Evolutionary conservation across 2,797 vertebrate genomes (phyloP).

Genomic region (Lagocephalus sceleratus): DNA sequence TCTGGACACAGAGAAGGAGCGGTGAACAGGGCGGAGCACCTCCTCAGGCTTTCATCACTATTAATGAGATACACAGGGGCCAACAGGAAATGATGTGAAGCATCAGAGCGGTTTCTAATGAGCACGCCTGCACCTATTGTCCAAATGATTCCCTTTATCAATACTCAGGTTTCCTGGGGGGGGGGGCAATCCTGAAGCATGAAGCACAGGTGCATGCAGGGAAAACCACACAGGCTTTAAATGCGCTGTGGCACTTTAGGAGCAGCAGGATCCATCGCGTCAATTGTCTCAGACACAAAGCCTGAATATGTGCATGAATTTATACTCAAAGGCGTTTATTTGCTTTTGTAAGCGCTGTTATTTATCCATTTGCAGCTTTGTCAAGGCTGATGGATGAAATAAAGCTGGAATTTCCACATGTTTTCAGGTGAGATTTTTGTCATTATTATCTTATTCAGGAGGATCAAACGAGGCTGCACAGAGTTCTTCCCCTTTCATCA

Average conservation of each 20-base stretch:
- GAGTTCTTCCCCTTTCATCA: no score
- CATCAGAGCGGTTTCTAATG: no score
- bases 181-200: neutral
- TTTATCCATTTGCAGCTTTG: neutral
- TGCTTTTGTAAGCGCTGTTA: neutral
- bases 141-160: neutral
- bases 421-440: neutral
- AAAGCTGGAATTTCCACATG: neutral
- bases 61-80: neutral
- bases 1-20: slow-evolving; percentile 61
- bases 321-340: neutral
- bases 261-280: no score
- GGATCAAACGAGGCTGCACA: neutral
- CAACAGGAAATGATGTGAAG: no score
- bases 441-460: neutral
- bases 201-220: neutral
- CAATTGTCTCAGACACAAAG: neutral
- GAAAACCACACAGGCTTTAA: no score
- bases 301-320: neutral
- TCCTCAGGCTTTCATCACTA: no score
- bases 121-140: no score
- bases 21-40: no score
- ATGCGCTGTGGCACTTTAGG: no score
- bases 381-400: neutral
- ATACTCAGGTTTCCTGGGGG: neutral